phyloP scores from a whole-genome alignment of 2,113 vertebrate species.

The Barbus barbus region DNA sequence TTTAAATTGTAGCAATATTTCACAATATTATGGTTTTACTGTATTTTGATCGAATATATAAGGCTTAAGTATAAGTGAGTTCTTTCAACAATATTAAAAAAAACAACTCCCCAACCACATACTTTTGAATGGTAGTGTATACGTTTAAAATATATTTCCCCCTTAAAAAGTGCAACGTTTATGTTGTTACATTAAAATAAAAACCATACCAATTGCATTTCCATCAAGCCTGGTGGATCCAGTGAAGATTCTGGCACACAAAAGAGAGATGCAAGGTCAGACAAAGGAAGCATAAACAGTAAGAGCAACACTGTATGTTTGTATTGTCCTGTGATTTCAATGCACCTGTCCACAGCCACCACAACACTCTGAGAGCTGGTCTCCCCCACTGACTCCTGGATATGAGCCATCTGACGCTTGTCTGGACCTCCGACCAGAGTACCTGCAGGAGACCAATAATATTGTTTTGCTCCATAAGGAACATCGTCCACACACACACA shows the following conservation, averaged over 20 bases:
- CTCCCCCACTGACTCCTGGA: slow-evolving; percentile 96
- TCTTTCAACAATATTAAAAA: too few species aligned
- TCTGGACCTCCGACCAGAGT: slow-evolving; percentile 90
- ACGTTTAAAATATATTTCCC: neutral
- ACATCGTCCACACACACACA: neutral
- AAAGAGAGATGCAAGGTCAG: neutral
- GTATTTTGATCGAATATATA: too few species aligned
- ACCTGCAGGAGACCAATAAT: slow-evolving; percentile 72
- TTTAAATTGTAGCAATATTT: neutral
- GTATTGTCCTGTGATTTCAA: neutral
- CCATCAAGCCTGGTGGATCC: slow-evolving; percentile 95
- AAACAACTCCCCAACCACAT: neutral
- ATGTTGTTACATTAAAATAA: neutral
- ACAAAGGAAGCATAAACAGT: neutral
- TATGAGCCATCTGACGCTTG: slow-evolving; percentile 90
- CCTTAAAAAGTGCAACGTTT: neutral
- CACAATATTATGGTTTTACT: too few species aligned
- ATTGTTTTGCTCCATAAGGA: neutral
- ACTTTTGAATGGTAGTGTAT: neutral
- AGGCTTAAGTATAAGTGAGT: too few species aligned
- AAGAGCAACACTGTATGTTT: too few species aligned
- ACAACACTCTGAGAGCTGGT: slow-evolving; percentile 98
- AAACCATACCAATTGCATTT: slow-evolving; percentile 89
- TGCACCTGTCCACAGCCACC: slow-evolving; percentile 94
- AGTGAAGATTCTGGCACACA: slow-evolving; percentile 88